phyloP scores from a whole-genome alignment of 2,797 vertebrate genomes.

The Lacerta agilis region DNA sequence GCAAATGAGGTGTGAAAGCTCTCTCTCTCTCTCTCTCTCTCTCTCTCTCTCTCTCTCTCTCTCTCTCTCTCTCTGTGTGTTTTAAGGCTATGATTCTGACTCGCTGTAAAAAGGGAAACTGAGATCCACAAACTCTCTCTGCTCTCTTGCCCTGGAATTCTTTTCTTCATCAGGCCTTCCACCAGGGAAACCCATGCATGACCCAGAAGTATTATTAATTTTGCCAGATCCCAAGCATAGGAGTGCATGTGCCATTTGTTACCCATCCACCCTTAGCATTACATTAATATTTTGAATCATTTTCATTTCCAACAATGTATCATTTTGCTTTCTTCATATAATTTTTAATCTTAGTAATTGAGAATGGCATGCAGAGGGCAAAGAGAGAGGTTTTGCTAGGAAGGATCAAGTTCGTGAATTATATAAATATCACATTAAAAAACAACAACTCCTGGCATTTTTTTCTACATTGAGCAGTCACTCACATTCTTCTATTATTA shows the following conservation, averaged over 20 bases:
- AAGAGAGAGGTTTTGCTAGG: constrained; percentile 32
- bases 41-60: constrained; percentile 17
- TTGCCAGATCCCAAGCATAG: constrained; percentile 74
- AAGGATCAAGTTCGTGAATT: constrained; percentile 45
- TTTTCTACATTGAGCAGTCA: constrained; percentile 26
- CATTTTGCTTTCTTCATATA: constrained; percentile 65
- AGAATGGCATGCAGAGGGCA: constrained; percentile 40
- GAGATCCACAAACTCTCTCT: constrained; percentile 76
- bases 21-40: constrained; percentile 20
- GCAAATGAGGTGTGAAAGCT: constrained; percentile 84
- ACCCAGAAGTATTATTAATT: constrained; percentile 83
- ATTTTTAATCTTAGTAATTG: constrained; percentile 69
- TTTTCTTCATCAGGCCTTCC: constrained; percentile 65
- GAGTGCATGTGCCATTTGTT: constrained; percentile 84
- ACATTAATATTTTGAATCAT: constrained; percentile 86
- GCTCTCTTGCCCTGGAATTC: constrained; percentile 70
- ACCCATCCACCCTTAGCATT: constrained; percentile 82
- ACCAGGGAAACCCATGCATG: constrained; percentile 80
- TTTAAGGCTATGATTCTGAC: constrained; percentile 72
- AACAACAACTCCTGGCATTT: neutral
- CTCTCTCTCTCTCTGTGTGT: too few species aligned
- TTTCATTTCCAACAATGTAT: constrained; percentile 80
- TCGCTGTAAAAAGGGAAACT: constrained; percentile 66
- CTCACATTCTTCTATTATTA: neutral
- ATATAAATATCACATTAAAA: constrained; percentile 20